phyloP scores from a whole-genome alignment of 2,888 invertebrate species.

The Unio pictorum region DNA sequence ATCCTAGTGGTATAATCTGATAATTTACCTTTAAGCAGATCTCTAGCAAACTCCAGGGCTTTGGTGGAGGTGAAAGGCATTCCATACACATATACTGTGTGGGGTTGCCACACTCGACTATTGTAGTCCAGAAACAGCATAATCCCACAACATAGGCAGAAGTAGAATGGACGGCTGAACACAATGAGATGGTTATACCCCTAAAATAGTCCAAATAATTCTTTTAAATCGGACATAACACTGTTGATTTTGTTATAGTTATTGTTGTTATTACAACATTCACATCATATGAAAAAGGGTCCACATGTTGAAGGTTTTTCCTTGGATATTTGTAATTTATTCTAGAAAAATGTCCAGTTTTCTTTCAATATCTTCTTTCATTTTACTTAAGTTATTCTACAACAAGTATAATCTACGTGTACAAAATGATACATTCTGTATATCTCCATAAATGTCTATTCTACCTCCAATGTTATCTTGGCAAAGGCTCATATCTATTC shows the following conservation, averaged over 20 bases:
- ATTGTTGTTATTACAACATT: no score
- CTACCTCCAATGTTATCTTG: no score
- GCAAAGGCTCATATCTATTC: no score
- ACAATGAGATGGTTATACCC: slow-evolving; percentile 96
- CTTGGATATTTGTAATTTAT: background rate
- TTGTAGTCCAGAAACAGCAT: slow-evolving; percentile 71
- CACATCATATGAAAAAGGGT: no score
- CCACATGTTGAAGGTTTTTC: no score
- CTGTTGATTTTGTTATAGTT: no score
- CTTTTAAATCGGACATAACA: no score
- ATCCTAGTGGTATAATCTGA: background rate
- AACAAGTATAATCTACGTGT: no score
- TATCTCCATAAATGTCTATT: no score
- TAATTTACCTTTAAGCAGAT: slow-evolving; percentile 78
- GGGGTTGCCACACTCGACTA: slow-evolving; percentile 30
- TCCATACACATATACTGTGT: slow-evolving; percentile 69
- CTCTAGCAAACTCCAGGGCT: slow-evolving; percentile 80
- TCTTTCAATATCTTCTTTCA: no score
- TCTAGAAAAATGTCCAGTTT: background rate
- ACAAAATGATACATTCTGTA: no score
- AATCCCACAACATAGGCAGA: slow-evolving; percentile 82
- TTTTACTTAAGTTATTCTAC: no score
- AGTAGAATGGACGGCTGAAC: slow-evolving; percentile 94
- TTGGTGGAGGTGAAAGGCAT: slow-evolving; percentile 76
- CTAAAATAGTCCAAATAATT: slow-evolving; percentile 48